Evolutionary conservation across 2,113 vertebrate genomes (phyloP).

Genomic region (Crotalus helleri): DNA sequence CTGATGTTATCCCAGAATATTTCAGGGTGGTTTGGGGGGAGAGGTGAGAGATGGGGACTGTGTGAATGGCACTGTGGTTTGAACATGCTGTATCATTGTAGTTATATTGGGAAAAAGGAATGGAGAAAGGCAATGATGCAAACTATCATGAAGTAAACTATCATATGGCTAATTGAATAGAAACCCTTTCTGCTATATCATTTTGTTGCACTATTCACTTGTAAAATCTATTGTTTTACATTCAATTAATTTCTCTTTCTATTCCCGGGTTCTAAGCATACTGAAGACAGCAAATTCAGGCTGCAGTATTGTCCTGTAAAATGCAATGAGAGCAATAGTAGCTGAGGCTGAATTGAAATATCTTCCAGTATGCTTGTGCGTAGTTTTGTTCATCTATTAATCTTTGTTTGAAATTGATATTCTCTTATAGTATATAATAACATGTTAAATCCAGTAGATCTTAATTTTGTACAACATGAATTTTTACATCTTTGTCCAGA

Average conservation of each 20-base stretch:
- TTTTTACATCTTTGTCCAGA: not conserved
- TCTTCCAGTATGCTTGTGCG: not conserved
- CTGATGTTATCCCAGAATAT: not conserved
- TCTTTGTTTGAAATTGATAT: not conserved
- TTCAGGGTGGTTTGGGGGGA: not conserved
- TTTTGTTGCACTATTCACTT: not conserved
- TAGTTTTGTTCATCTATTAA: not conserved
- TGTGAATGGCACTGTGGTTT: not conserved
- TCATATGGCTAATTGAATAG: not conserved
- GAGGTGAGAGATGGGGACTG: not conserved
- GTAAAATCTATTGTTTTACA: not conserved
- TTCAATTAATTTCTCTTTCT: not conserved
- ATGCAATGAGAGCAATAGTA: not conserved
- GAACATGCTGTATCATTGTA: not conserved
- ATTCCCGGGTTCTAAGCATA: not conserved
- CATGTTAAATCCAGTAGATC: not conserved
- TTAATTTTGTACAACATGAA: not conserved
- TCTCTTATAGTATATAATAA: not conserved
- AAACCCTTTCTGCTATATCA: not conserved
- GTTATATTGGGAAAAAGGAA: not conserved
- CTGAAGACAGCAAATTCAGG: not conserved
- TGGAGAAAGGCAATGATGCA: not conserved
- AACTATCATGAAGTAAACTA: not conserved
- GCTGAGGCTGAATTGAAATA: not conserved
- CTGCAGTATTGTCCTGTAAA: not conserved